Base-by-base conservation (phyloP, 2,888 invertebrate genomes). In the Clivina fossor region DNA sequence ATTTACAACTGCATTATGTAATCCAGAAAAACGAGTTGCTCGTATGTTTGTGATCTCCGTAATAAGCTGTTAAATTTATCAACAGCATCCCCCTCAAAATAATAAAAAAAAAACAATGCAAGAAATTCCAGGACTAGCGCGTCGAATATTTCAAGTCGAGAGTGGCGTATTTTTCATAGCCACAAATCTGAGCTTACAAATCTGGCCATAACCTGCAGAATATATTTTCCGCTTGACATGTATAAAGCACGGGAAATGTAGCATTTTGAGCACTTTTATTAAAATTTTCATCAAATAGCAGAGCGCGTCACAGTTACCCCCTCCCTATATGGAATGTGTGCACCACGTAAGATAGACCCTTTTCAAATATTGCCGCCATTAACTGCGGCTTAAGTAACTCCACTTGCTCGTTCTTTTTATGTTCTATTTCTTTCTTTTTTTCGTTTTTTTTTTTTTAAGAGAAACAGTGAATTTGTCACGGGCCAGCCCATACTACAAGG, bases 201-300 rank as follows among this genome's bases (percentile, higher is more conserved):
- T 53, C 53, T 53, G 26, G 44, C 44, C 44, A 53, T 53, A 53
- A 44, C 35, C 44, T 44, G 53, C 35, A 18, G 51, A 51, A 51
- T 51, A 51, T 32, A 51, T 51, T 51, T 43, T 8, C 51, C 20
- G 20, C 32, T 9, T 41, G 53, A 53, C 40, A 40, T 13, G 40
- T 49, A 49, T 44, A 53, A 44, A 53, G 53, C 44, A 44, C 37
- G 44, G 44, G 44, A 44, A 53, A 53, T 44, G 53, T 53, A 53
- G 44, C 44, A 44, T 44, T 44, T 28, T 53, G 43, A 53, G 43
- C 26, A 53, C 53, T 53, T 53, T 53, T 53, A 53, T 53, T 53
- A 53, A 53, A 53, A 53, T 35, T 53, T 53, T 53, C 53, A 53
- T 44, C 53, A 53, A 44, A 53, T 53, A 44, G 33, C 44, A 53